Percentiles rank a stretch among this genome's conserved stretches.
Conservation (phyloP, 2,888 invertebrate genomes). For the Tricholauxania praeusta region DNA sequence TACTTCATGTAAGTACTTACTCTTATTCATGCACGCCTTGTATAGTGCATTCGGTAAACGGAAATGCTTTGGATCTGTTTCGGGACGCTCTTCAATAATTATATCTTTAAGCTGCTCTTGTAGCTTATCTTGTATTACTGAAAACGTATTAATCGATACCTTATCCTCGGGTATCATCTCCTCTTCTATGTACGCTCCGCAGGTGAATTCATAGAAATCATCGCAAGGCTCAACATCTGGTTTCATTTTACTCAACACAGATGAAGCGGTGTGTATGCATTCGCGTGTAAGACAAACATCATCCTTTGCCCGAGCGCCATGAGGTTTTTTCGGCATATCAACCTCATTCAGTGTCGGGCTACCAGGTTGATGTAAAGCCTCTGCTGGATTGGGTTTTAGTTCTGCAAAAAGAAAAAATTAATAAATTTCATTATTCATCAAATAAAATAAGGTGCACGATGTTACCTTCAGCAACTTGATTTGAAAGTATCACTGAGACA, state of each 20-base stretch:
- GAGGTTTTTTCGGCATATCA: conserved; percentile 43
- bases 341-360: conserved; percentile 53
- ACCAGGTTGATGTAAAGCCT: conserved; percentile 58
- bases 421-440: not conserved
- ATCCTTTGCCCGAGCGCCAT: conserved; percentile 53
- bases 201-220: conserved; percentile 82
- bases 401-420: conserved; percentile 39
- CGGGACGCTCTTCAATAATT: conserved; percentile 62
- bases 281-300: conserved; percentile 79
- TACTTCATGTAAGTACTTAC: conserved; percentile 50
- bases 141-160: conserved; percentile 67
- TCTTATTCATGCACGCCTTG: conserved; percentile 69
- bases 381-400: conserved; percentile 50
- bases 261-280: conserved; percentile 82
- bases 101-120: conserved; percentile 67
- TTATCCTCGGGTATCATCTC: conserved; percentile 80
- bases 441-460: not conserved
- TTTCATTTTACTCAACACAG: conserved; percentile 77
- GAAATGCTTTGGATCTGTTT: conserved; percentile 65
- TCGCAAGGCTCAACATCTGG: conserved; percentile 78
- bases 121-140: conserved; percentile 67
- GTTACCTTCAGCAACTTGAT: conserved; percentile 59
- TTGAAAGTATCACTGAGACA: conserved; percentile 69
- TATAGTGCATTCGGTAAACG: conserved; percentile 67
- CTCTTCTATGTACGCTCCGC: conserved; percentile 77